Conservation (phyloP, 2,113 vertebrate species). For the Tupaia tana region DNA sequence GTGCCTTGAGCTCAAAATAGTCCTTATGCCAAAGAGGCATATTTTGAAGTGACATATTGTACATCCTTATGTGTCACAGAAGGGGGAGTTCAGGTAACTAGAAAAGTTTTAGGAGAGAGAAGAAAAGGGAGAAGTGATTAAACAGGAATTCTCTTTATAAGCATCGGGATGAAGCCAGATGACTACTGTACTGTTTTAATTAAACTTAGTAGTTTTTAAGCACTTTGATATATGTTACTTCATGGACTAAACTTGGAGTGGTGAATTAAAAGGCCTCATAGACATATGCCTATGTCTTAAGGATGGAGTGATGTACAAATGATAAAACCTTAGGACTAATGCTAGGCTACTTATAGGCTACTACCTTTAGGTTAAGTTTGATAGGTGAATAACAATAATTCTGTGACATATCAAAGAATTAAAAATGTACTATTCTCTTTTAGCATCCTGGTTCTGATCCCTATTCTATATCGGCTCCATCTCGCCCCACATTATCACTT, state of each 20-base stretch:
- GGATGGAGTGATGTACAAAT: neutral
- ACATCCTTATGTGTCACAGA: no score
- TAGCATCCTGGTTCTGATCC: neutral
- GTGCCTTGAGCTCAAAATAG: neutral
- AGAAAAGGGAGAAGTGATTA: neutral
- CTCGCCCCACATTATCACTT: neutral
- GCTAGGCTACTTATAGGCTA: neutral
- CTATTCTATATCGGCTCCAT: neutral
- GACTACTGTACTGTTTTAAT: neutral
- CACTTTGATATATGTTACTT: neutral
- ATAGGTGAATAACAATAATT: neutral
- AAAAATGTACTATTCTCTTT: neutral
- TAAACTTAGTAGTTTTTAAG: neutral
- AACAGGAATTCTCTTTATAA: neutral
- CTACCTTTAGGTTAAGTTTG: neutral
- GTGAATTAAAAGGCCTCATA: neutral
- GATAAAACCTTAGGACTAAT: neutral
- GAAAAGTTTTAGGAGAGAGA: neutral
- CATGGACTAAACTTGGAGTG: neutral
- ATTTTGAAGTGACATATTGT: neutral
- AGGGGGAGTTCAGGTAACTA: neutral
- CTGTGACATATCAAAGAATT: neutral
- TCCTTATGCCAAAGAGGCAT: no score
- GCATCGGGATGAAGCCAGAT: neutral
- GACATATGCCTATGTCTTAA: neutral